Conservation (phyloP, 2,797 vertebrate genomes). For the Chelon labrosus region DNA sequence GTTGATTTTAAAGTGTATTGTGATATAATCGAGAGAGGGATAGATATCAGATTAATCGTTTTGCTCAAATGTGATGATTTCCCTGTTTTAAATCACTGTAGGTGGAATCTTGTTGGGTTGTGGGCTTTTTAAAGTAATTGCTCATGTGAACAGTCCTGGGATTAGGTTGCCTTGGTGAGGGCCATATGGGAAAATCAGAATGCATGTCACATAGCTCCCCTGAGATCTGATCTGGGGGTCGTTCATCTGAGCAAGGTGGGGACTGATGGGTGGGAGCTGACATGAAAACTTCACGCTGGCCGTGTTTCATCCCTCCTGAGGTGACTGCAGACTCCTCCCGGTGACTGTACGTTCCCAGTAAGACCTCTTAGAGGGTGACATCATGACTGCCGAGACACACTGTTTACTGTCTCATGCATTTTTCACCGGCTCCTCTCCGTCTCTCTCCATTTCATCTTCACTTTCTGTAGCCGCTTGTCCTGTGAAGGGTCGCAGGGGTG, state of each 20-base stretch:
- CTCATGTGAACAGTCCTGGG: neutral
- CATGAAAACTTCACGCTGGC: conserved; percentile 29
- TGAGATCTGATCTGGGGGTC: conserved; percentile 11
- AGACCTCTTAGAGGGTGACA: conserved; percentile 62
- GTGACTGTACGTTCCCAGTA: conserved; percentile 26
- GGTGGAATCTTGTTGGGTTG: neutral
- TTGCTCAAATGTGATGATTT: neutral
- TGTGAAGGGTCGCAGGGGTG: no score
- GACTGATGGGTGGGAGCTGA: conserved; percentile 33
- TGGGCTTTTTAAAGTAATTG: neutral
- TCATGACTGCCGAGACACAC: conserved; percentile 32
- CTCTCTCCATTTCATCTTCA: neutral
- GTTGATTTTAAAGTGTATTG: conserved; percentile 17
- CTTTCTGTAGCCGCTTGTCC: no score
- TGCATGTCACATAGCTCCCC: conserved; percentile 43
- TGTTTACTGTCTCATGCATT: conserved; percentile 31
- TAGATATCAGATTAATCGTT: neutral
- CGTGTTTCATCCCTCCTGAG: conserved; percentile 40
- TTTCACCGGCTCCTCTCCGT: conserved; percentile 30
- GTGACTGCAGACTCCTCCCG: conserved; percentile 40
- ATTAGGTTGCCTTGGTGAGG: conserved; percentile 40
- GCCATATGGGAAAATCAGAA: conserved; percentile 35
- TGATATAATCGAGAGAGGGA: neutral
- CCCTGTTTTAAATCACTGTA: neutral
- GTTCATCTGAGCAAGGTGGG: conserved; percentile 1